Base-by-base conservation (phyloP, 2,888 invertebrate genomes). In the Therioaphis trifolii region DNA sequence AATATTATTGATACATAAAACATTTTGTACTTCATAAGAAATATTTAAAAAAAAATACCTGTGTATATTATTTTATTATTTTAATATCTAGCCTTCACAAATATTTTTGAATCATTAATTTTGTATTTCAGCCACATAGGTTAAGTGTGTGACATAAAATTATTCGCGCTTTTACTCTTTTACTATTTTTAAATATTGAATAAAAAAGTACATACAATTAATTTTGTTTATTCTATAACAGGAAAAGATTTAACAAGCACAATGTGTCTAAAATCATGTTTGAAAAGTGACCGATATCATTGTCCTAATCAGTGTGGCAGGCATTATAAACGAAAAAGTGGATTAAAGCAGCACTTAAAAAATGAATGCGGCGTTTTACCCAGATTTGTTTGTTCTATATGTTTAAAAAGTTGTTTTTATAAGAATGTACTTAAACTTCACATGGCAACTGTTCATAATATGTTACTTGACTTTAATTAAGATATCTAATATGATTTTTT, bases 331-430 rank as follows among this genome's bases (percentile, higher is more conserved):
- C 15, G 27, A 35, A 78, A 63, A 18, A 35, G 46, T 18, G 77
- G 93, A 27, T 91, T 94, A 87, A 91, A 92, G 87, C 91, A 94
- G 87, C 92, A 92, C 86, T 89, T 91, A 82, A 89, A 90, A 84
- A 91, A 91, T 87, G 92, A 92, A 86, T 92, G 92, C 86, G 91
- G 91, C 0, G 88, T 89, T 69, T 91, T 91, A 85, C 92, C 92
- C 2, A 90, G 90, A 86, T 92, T 92, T 87, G 90, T 91, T 85
- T 92, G 92, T 86, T 90, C 90, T 66, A 89, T 91, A 87, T 92
- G 92, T 88, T 90, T 90, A 86, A 91, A 91, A 88, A 91, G 90
- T 87, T 92, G 89, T 18, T 89, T 89, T 72, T 89, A 91, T 89
- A 90, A 89, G 86, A 89, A 89, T 87, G 90, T 90, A 86, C 87